Evolutionary conservation across 2,113 vertebrate species (phyloP).

Genomic region (Ptyas mucosa): DNA sequence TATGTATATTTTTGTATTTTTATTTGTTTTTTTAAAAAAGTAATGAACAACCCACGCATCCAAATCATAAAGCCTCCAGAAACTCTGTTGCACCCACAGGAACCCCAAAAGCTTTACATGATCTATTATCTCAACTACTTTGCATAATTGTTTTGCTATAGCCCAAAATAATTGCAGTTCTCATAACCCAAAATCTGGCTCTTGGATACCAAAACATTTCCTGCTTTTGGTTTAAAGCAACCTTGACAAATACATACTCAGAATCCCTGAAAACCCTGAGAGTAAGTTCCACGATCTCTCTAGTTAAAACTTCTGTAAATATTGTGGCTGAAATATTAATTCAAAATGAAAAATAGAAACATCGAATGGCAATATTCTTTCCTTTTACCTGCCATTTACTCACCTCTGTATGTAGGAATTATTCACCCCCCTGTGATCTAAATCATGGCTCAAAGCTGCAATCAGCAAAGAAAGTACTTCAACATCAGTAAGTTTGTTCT

Average conservation of each 20-base stretch:
- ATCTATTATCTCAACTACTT: not conserved
- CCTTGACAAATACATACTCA: not conserved
- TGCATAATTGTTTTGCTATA: not conserved
- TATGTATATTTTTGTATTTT: not conserved
- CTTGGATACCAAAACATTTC: not conserved
- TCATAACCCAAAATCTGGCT: not conserved
- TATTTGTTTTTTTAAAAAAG: not conserved
- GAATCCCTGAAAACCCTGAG: not conserved
- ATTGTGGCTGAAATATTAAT: not conserved
- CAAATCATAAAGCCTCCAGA: not conserved
- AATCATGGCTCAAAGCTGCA: conserved; percentile 91
- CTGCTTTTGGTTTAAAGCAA: not conserved
- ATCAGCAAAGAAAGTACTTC: conserved; percentile 92
- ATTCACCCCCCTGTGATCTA: conserved; percentile 97
- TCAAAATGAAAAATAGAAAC: not conserved
- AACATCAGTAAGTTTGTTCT: conserved; percentile 85
- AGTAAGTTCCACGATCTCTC: not conserved
- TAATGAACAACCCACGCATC: not conserved
- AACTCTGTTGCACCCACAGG: not conserved
- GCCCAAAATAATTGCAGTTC: not conserved
- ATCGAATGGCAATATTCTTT: not conserved
- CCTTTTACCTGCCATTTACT: conserved; percentile 18
- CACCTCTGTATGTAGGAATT: conserved; percentile 97
- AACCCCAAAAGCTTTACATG: not conserved
- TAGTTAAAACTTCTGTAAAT: not conserved